phyloP scores from a whole-genome alignment of 2,797 vertebrate species.

The Dicrostonyx torquatus region DNA sequence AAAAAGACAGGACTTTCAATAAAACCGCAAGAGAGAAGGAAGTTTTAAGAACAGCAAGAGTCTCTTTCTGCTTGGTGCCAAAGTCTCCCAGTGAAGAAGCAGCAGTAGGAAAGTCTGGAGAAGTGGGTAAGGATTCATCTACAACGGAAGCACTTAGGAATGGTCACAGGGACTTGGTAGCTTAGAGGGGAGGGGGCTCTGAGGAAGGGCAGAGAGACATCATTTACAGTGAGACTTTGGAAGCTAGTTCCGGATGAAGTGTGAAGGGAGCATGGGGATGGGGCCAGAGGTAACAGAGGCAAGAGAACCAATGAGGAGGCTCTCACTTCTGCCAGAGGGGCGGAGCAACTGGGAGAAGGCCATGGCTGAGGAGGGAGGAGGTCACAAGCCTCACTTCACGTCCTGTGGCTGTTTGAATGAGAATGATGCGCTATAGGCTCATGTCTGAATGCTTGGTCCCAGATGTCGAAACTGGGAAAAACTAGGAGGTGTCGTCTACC shows the following conservation, averaged over 20 bases:
- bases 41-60: not conserved
- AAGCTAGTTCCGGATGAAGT: not conserved
- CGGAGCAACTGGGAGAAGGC: not conserved
- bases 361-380: accelerated
- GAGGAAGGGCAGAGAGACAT: accelerated
- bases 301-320: not conserved
- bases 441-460: not conserved
- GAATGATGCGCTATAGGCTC: not conserved
- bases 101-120: not conserved
- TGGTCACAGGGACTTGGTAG: accelerated
- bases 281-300: not conserved
- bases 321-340: not conserved
- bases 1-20: not conserved
- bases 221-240: not conserved
- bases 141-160: not conserved
- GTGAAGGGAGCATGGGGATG: not conserved
- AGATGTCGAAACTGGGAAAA: not conserved
- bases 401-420: not conserved
- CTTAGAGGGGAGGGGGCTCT: too few relatives aligned
- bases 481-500: not conserved
- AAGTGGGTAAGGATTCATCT: not conserved
- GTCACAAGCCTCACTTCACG: not conserved
- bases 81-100: too few relatives aligned
- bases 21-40: not conserved
- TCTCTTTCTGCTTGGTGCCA: not conserved